These are phyloP conservation scores for Bradysia coprophila DNA, from an alignment of 1,140 invertebrate genomes.

Conservation along the genomic window DNA sequence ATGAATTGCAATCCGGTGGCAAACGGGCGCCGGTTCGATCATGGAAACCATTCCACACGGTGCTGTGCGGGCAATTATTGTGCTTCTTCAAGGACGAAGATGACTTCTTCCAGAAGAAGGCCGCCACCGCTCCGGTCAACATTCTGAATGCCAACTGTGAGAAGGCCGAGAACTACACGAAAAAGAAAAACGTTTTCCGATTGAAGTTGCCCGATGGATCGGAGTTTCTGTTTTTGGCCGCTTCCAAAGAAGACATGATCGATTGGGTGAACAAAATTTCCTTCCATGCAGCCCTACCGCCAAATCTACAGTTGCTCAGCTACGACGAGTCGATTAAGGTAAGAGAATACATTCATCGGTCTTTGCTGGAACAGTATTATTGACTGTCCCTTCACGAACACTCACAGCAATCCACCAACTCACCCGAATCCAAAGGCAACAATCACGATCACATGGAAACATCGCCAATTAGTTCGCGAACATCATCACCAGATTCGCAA, in stretches of 20 bases:
- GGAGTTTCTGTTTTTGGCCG: constrained; percentile 77
- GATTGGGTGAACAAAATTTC: constrained; percentile 90
- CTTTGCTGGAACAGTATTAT: background rate
- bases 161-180: constrained; percentile 83
- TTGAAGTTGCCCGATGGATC: constrained; percentile 76
- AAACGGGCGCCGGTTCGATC: constrained; percentile 86
- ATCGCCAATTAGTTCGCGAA: constrained; percentile 19
- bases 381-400: no score
- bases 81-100: constrained; percentile 96
- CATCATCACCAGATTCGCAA: constrained; percentile 23
- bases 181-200: constrained; percentile 85
- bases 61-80: constrained; percentile 86
- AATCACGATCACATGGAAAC: constrained; percentile 12
- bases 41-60: constrained; percentile 91
- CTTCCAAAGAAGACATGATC: constrained; percentile 53
- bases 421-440: constrained; percentile 20
- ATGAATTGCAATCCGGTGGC: constrained; percentile 80
- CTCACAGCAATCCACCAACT: constrained; percentile 20
- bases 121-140: constrained; percentile 73
- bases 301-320: constrained; percentile 69
- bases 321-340: constrained; percentile 33
- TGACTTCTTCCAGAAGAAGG: constrained; percentile 76
- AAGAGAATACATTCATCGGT: background rate
- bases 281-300: constrained; percentile 83
- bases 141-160: constrained; percentile 66